phyloP scores from a whole-genome alignment of 2,888 invertebrate species.

The Linnaemya vulpina region DNA sequence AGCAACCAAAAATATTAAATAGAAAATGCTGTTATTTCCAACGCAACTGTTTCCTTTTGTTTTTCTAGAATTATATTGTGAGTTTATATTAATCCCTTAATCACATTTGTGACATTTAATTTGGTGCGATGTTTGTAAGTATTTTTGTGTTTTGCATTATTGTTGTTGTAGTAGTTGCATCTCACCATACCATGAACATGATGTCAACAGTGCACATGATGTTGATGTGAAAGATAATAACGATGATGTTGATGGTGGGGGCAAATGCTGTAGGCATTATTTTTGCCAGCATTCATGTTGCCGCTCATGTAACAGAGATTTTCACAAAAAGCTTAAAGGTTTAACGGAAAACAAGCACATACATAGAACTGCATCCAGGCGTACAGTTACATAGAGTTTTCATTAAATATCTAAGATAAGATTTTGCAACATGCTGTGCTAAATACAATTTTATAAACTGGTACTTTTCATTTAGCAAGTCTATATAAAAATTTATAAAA shows the following conservation, averaged over 20 bases:
- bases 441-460: conserved; percentile 67
- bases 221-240: conserved; percentile 45
- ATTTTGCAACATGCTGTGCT: conserved; percentile 61
- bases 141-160: conserved; percentile 37
- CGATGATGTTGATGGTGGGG: conserved; percentile 40
- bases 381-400: conserved; percentile 5
- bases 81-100: conserved; percentile 78
- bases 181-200: conserved; percentile 29
- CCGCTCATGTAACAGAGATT: conserved; percentile 60
- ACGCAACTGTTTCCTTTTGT: conserved; percentile 39
- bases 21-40: conserved; percentile 34
- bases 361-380: conserved; percentile 39
- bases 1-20: neutral
- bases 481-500: conserved; percentile 59
- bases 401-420: conserved; percentile 34
- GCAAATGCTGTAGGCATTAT: conserved; percentile 60
- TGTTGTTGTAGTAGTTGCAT: conserved; percentile 11
- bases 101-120: conserved; percentile 76
- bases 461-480: conserved; percentile 59
- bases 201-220: conserved; percentile 58
- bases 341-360: conserved; percentile 38
- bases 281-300: conserved; percentile 49
- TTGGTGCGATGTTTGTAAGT: conserved; percentile 72
- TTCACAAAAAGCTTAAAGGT: conserved; percentile 67
- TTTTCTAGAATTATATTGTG: conserved; percentile 48